Conservation (phyloP, 1,140 invertebrate species). For the Stenopsyche tienmushanensis region DNA sequence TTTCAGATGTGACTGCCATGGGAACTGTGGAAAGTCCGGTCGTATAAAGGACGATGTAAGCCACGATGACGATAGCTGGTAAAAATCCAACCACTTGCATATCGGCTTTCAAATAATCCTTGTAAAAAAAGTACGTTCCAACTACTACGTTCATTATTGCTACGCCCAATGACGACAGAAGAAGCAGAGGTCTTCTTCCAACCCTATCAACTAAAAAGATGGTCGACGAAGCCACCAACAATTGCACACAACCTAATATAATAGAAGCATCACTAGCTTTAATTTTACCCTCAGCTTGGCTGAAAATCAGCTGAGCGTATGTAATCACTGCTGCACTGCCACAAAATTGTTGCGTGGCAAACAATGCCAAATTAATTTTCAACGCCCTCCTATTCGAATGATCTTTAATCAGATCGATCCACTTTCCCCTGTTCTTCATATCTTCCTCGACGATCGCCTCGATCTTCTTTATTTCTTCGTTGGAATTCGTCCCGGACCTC, state of each 20-base stretch:
- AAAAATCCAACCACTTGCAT: conserved; percentile 56
- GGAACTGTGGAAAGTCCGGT: conserved; percentile 72
- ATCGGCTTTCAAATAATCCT: conserved; percentile 43
- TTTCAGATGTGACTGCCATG: conserved; percentile 70
- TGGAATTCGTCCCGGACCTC: conserved; percentile 57
- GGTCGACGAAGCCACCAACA: conserved; percentile 62
- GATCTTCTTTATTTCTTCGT: conserved; percentile 64
- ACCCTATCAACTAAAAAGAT: conserved; percentile 68
- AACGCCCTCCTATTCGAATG: conserved; percentile 66
- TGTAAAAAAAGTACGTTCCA: conserved; percentile 61
- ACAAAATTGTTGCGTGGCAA: conserved; percentile 73
- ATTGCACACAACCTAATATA: conserved; percentile 66
- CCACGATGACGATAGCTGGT: conserved; percentile 65
- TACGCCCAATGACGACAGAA: conserved; percentile 60
- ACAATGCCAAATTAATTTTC: conserved; percentile 60
- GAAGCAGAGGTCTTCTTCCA: conserved; percentile 68
- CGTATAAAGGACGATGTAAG: conserved; percentile 70
- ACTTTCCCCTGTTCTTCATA: conserved; percentile 55
- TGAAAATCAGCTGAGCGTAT: conserved; percentile 72
- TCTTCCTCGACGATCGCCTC: conserved; percentile 61
- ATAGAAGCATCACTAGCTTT: conserved; percentile 60
- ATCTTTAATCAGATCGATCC: conserved; percentile 62
- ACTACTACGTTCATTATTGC: conserved; percentile 57
- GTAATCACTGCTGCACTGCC: conserved; percentile 73
- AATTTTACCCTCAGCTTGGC: conserved; percentile 54